Conservation (phyloP, 2,888 invertebrate genomes). For the Nomada ferruginata region DNA sequence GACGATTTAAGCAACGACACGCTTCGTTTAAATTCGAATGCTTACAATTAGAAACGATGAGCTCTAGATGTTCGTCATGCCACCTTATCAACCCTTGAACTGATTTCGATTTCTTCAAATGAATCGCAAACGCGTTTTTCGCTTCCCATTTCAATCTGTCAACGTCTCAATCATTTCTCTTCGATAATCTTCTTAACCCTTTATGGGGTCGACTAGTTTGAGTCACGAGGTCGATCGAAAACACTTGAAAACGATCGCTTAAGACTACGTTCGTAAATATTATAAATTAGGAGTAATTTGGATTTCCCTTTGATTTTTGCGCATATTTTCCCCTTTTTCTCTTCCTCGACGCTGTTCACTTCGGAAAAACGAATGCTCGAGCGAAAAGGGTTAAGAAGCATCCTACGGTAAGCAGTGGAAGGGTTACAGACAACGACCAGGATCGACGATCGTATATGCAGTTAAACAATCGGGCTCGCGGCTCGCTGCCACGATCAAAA, state of each 20-base stretch:
- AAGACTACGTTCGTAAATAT: constrained; percentile 37
- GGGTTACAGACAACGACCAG: constrained; percentile 64
- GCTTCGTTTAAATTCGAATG: constrained; percentile 10
- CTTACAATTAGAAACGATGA: constrained; percentile 21
- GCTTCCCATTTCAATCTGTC: constrained; percentile 9
- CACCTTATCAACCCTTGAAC: constrained; percentile 32
- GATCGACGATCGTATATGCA: constrained; percentile 77
- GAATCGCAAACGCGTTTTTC: constrained; percentile 1
- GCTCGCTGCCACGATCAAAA: constrained; percentile 37
- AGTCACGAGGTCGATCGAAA: constrained; percentile 14
- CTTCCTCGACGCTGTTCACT: neutral
- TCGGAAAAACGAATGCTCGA: neutral
- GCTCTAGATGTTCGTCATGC: constrained; percentile 18
- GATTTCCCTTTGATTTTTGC: neutral
- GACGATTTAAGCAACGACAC: constrained; percentile 30
- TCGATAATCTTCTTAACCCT: constrained; percentile 43
- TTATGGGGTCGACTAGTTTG: constrained; percentile 18
- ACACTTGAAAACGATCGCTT: constrained; percentile 30
- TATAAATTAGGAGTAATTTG: constrained; percentile 20
- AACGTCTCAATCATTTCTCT: neutral
- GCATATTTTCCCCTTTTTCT: neutral
- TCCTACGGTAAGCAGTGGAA: constrained; percentile 16
- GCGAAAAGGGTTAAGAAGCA: constrained; percentile 39
- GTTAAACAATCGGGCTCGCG: constrained; percentile 75
- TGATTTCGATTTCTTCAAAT: neutral